Percentiles rank a stretch among this genome's conserved stretches.
Evolutionary conservation across 1,140 invertebrate genomes (phyloP).

Genomic region (Conus ventricosus): DNA sequence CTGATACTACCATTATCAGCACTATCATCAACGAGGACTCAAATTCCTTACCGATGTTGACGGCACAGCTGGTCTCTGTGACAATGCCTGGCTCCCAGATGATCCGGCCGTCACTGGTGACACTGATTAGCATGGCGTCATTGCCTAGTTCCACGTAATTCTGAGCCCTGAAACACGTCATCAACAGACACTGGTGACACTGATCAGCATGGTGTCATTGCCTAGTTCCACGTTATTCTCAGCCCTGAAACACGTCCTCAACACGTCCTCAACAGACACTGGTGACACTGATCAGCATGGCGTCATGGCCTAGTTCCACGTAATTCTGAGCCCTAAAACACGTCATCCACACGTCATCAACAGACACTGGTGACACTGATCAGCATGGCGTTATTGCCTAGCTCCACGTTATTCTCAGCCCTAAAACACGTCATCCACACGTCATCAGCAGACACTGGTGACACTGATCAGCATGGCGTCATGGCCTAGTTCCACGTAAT

Average conservation of each 20-base stretch:
- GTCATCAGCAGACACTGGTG: too few relatives aligned
- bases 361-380: constrained; percentile 37
- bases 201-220: constrained; percentile 63
- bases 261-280: background rate
- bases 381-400: constrained; percentile 65
- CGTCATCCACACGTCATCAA: too few relatives aligned
- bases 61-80: constrained; percentile 63
- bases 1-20: too few relatives aligned
- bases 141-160: constrained; percentile 66
- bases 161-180: constrained; percentile 54
- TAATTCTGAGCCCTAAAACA: too few relatives aligned
- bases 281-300: too few relatives aligned
- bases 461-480: constrained; percentile 61
- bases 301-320: constrained; percentile 51
- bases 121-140: constrained; percentile 62
- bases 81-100: constrained; percentile 67
- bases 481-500: constrained; percentile 64
- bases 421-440: constrained; percentile 39
- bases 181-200: constrained; percentile 44
- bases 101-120: constrained; percentile 56
- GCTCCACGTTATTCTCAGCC: constrained; percentile 63
- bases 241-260: constrained; percentile 49
- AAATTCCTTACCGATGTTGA: constrained; percentile 52
- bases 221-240: constrained; percentile 66
- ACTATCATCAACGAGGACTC: too few relatives aligned